Percentiles rank a stretch among this genome's conserved stretches.
phyloP scores from a whole-genome alignment of 2,797 vertebrate species.

The Hippocampus kuda region DNA sequence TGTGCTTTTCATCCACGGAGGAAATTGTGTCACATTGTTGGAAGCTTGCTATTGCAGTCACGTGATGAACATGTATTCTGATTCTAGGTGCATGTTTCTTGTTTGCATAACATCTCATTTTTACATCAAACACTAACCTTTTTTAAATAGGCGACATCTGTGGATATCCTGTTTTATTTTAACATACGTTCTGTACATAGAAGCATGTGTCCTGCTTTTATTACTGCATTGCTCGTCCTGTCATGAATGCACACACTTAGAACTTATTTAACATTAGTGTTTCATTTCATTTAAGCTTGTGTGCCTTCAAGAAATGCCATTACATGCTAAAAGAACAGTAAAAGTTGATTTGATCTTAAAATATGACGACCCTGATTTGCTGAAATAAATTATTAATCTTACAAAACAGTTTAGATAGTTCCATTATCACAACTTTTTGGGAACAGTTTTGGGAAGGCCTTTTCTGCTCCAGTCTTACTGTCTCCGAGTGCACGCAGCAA shows the following conservation, averaged over 20 bases:
- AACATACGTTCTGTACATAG: background rate
- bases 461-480: background rate
- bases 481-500: background rate
- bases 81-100: slow-evolving; percentile 22
- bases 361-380: too few species aligned
- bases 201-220: slow-evolving; percentile 6
- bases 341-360: background rate
- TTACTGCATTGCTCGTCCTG: slow-evolving; percentile 39
- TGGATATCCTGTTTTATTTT: background rate
- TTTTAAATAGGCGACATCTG: slow-evolving; percentile 18
- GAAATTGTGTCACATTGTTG: background rate
- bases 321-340: background rate
- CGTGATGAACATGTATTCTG: background rate
- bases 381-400: slow-evolving; percentile 5
- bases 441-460: background rate
- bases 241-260: slow-evolving; percentile 11
- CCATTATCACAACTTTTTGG: background rate
- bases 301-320: background rate
- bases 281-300: slow-evolving; percentile 17
- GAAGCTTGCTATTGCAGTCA: background rate
- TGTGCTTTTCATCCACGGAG: background rate
- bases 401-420: background rate
- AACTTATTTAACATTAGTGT: slow-evolving; percentile 12
- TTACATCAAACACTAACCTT: slow-evolving; percentile 8
- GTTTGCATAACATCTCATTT: slow-evolving; percentile 15